Base-by-base conservation (phyloP, 2,797 vertebrate species). In the Cossypha polioptera region DNA sequence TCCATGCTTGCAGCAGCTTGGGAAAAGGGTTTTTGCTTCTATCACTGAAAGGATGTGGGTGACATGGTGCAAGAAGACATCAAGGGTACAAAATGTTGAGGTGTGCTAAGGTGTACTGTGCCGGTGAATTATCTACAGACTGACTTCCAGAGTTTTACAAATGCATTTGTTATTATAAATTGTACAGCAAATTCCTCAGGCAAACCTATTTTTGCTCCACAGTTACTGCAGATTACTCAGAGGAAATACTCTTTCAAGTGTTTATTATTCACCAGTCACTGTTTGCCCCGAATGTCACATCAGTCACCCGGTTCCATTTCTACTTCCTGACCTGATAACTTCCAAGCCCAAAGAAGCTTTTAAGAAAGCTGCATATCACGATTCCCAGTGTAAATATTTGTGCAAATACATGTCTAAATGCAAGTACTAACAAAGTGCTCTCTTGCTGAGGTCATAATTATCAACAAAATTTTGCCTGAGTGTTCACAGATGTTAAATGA, bases 371-470 rank as follows among this genome's bases (percentile, higher is more conserved):
- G n/a, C 33, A 8, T 69, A 53, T 90, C 54, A 11, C 17, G 28
- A 31, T 55, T 94, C 29, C 38, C 33, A 38, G 43, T 62, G 47
- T 73, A 94, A 95, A 92, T 94, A 92, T 89, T 92, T 94, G 72
- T 73, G 61, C 88, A 86, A 83, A 81, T 73, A 43, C 35, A 29
- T 26, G 66, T 42, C 38, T 57, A 40, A 95, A 47, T 77, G 35
- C 50, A 75, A 88, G 53, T 43, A n/a, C 42, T 62, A 67, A 47
- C 17, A 51, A 96, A 81, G 26, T 62, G 16, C 63, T 80, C 35
- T 82, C 61, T 86, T 72, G 54, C 35, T 86, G 82, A 92, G 29
- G 33, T 90, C 43, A 36, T 67, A 57, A 66, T 94, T 88, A 75
- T 81, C 69, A 94, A 90, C 16, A 77, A 57, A 93, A 90, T 47